Base-by-base conservation (phyloP, 2,797 vertebrate genomes). In the Dicrostonyx torquatus region DNA sequence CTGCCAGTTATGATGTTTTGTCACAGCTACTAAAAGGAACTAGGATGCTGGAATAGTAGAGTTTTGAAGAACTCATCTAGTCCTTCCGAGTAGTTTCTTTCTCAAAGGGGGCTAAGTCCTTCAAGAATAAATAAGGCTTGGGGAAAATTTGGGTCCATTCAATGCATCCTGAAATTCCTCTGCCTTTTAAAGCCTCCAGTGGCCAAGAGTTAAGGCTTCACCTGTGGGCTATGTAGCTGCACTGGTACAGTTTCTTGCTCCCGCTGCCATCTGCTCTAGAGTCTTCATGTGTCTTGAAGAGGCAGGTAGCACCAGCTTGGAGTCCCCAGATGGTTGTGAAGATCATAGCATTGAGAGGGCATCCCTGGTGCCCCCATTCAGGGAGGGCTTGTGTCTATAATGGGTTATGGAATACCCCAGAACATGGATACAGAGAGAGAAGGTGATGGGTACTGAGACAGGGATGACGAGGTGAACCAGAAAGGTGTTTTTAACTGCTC, bases 141-240 rank as follows among this genome's bases (percentile, higher is more conserved):
- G 55, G 91, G 55, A 78, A 93, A 96, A 66, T 79, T 15, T 0
- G 1, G 87, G 92, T 92, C 70, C 0, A 0, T 89, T 96, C 87
- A 87, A 80, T 17, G 53, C 62, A 73, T 12, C 29, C 73, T 86
- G 29, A 5, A 60, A 76, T 43, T 84, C 50, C 77, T 72, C 72
- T 89, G 62, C 34, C 22, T 95, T 97, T 89, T 80, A 82, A 89
- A 95, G 77, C 17, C 83, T 43, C 60, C 60, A 40, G 73, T 95
- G 87, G 85, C 93, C 40, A 94, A 95, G 89, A 95, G 91, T 93
- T 94, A 94, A 85, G 50, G 60, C 94, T 89, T 95, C 20, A 60
- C 58, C 64, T 53, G 75, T 80, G 76, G 70, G 50, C 48, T 94
- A 62, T 1, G 4, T 58, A 86, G 66, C n/a, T 83, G 90, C 76